A percentile compares a stretch with the other conserved stretches of the same genome.
Conservation (phyloP, 2,888 invertebrate species). For the Chironomus tentans region DNA sequence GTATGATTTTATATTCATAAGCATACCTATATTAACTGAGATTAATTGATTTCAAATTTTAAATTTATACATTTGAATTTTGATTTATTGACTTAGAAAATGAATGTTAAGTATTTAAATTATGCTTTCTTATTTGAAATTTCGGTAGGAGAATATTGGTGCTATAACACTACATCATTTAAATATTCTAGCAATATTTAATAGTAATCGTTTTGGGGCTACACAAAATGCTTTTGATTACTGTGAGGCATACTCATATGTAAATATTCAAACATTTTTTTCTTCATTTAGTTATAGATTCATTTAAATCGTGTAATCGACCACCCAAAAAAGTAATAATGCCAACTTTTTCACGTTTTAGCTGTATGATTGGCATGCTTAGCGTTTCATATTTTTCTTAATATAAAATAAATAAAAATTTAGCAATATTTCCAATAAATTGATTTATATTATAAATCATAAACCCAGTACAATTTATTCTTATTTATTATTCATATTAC, state of each 20-base stretch:
- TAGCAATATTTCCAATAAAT: not conserved
- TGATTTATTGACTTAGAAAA: conserved; percentile 18
- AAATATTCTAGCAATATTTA: conserved; percentile 5
- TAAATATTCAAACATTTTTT: no score
- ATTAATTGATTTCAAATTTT: conserved; percentile 18
- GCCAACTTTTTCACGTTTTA: not conserved
- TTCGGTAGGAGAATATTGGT: conserved; percentile 6
- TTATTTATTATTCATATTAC: no score
- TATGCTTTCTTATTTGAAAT: conserved; percentile 5
- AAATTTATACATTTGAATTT: not conserved
- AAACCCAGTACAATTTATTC: not conserved
- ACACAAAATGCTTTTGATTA: no score
- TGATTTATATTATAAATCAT: conserved; percentile 5
- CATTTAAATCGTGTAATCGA: not conserved
- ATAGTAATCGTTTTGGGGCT: not conserved
- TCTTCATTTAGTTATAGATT: no score
- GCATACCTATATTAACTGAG: not conserved
- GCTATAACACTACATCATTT: no score
- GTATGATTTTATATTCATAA: not conserved
- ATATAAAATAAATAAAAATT: not conserved
- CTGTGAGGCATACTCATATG: no score
- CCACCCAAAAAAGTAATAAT: conserved; percentile 18
- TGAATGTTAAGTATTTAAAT: conserved; percentile 16
- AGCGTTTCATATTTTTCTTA: no score
- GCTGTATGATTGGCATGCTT: no score